Evolutionary conservation across 2,113 vertebrate species (phyloP).

Genomic region (Pseudorasbora parva): DNA sequence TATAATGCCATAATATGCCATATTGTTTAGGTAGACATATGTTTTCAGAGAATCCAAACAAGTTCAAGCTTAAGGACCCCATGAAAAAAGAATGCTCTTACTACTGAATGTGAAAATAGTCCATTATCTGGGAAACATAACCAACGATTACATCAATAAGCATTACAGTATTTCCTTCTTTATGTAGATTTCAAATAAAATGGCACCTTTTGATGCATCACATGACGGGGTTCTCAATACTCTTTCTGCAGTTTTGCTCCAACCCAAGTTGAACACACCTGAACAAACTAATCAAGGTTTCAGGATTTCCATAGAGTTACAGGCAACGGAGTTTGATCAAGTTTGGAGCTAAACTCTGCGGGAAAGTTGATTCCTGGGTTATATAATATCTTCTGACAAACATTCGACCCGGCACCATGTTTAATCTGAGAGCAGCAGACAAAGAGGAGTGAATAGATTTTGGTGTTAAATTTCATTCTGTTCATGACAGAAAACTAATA

Average conservation of each 20-base stretch:
- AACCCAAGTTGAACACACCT: too few species aligned
- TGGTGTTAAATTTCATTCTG: not conserved
- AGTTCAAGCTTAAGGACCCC: not conserved
- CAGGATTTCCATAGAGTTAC: too few species aligned
- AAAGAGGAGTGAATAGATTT: not conserved
- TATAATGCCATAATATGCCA: not conserved
- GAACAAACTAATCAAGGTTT: too few species aligned
- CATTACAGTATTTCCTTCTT: not conserved
- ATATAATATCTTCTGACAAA: not conserved
- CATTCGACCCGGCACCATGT: not conserved
- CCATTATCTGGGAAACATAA: not conserved
- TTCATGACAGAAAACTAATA: not conserved
- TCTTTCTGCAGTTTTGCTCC: too few species aligned
- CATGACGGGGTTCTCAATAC: not conserved
- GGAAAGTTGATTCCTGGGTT: too few species aligned
- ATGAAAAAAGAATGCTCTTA: not conserved
- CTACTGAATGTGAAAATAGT: not conserved
- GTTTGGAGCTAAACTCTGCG: too few species aligned
- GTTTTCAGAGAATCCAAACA: not conserved
- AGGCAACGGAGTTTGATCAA: too few species aligned
- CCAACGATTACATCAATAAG: not conserved
- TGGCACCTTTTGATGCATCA: not conserved
- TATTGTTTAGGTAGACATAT: not conserved
- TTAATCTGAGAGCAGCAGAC: not conserved
- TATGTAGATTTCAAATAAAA: not conserved